These are phyloP conservation scores for Nasonovia ribisnigri DNA, from an alignment of 2,888 invertebrate species.

Conservation along the genomic window DNA sequence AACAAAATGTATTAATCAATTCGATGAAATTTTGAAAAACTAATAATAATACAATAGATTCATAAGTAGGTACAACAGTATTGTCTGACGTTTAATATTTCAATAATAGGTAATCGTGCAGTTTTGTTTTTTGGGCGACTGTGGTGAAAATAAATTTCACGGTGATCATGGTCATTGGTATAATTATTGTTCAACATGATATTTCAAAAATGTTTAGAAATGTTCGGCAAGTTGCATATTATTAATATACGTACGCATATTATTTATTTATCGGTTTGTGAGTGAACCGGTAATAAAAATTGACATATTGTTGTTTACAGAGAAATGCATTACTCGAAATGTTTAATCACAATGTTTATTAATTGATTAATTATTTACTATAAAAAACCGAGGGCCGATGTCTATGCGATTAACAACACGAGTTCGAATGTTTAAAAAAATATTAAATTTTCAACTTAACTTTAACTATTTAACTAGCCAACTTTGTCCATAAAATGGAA, in stretches of 20 bases:
- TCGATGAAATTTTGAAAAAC: too few species aligned
- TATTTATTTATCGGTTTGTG: not conserved
- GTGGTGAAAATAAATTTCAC: not conserved
- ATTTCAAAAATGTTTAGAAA: too few species aligned
- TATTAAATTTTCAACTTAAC: too few species aligned
- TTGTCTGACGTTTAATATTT: not conserved
- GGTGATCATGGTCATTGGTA: too few species aligned
- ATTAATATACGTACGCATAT: not conserved
- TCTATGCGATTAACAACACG: too few species aligned
- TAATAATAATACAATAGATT: not conserved
- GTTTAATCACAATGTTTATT: not conserved
- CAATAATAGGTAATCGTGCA: not conserved
- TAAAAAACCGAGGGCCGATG: not conserved
- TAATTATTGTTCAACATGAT: too few species aligned
- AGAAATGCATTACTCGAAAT: not conserved
- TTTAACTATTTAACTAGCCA: too few species aligned
- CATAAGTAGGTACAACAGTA: not conserved
- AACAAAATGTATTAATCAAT: too few species aligned
- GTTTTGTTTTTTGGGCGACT: not conserved
- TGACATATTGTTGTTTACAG: not conserved
- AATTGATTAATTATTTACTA: not conserved
- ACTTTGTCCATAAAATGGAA: too few species aligned
- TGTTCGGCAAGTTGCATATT: not conserved
- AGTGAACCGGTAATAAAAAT: not conserved
- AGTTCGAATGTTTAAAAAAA: too few species aligned